Base-by-base conservation (phyloP, 2,888 invertebrate species). In the Orthosia gracilis region DNA sequence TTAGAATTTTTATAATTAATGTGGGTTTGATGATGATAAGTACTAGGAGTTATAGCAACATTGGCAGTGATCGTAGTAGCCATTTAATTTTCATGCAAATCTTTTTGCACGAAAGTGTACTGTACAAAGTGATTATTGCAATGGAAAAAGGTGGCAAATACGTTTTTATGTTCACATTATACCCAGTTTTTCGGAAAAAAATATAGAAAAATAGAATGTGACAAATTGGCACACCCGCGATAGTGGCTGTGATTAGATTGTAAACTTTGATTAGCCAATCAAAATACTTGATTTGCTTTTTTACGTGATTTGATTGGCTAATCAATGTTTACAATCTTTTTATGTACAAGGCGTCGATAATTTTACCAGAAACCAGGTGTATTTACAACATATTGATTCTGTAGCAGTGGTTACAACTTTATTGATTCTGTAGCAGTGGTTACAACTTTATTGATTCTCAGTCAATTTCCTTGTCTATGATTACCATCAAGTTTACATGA, bases 401-500 rank as follows among this genome's bases (percentile, higher is more conserved):
- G 18, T 61, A 40, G 40, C 3, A 49, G 17, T 31, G 17, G 40
- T 1, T 3, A 40, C 54, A 3, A 21, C 1, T 45, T 26, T 40
- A 67, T 45, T 59, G 5, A 82, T 69, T 23, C 23, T 59, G n/a
- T n/a, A n/a, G 40, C 3, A 49, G 17, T 31, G 17, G 40, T 1
- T 3, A 40, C 54, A 3, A 21, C 1, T 45, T 26, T 40, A 67
- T 45, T 59, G 5, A 82, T 69, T 23, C 23, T 59, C 7, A 21
- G 21, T 64, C 50, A 2, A 83, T 78, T 72, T 54, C 23, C 40
- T 40, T 49, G 57, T 72, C 61, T 62, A 67, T 59, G 45, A 78
- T 69, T 82, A 82, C 57, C 57, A 71, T 71, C 50, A 40, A 62
- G 26, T 71, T 65, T n/a, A 69, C 73, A 80, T 73, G 62, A 80